A percentile compares a stretch with the other conserved stretches of the same genome.
These are phyloP conservation scores for Helogale parvula DNA, from an alignment of 2,113 vertebrate genomes.

Conservation along the genomic window DNA sequence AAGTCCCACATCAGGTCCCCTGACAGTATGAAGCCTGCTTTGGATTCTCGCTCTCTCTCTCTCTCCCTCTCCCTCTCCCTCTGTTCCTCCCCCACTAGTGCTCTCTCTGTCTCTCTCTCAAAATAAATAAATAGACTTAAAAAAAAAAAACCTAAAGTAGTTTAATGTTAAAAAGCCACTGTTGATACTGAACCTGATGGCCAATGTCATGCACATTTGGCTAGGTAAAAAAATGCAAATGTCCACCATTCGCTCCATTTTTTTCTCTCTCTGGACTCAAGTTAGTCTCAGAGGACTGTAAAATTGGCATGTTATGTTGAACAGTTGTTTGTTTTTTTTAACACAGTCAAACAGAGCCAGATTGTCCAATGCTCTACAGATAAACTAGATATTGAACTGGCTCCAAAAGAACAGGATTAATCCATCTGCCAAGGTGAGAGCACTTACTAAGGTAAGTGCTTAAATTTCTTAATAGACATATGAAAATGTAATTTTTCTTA, in stretches of 20 bases:
- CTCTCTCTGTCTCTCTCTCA: no score
- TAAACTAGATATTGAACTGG: not conserved
- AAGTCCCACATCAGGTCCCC: no score
- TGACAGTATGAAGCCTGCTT: no score
- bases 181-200: not conserved
- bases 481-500: conserved; percentile 30
- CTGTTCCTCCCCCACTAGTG: no score
- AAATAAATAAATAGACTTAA: no score
- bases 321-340: not conserved
- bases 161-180: not conserved
- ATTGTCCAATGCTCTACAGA: not conserved
- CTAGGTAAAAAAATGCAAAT: not conserved
- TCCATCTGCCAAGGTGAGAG: not conserved
- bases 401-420: conserved; percentile 28
- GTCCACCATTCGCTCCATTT: not conserved
- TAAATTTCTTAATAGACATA: conserved; percentile 30
- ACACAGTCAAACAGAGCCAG: conserved; percentile 2
- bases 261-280: not conserved
- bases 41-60: no score
- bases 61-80: no score
- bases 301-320: not conserved
- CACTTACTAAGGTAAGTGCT: not conserved
- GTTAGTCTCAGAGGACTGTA: not conserved
- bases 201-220: not conserved
- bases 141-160: not conserved